Evolutionary conservation across 2,888 invertebrate species (phyloP).

Genomic region (Loripinus fragilis): DNA sequence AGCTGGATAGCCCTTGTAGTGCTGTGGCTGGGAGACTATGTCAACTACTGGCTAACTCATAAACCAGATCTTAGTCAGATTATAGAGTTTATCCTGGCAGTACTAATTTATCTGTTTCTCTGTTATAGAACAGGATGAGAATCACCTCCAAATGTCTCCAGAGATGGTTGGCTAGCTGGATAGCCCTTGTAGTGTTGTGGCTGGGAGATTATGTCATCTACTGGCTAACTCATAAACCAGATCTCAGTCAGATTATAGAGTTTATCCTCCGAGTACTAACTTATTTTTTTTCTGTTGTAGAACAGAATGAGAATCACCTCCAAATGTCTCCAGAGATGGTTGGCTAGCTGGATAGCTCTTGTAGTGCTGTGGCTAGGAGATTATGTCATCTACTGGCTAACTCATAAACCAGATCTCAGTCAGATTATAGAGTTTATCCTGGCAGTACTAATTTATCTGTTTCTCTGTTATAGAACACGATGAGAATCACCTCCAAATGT

Average conservation of each 20-base stretch:
- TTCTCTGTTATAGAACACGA: conserved; percentile 81
- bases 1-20: conserved; percentile 81
- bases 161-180: conserved; percentile 83
- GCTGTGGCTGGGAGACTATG: conserved; percentile 81
- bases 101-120: no score
- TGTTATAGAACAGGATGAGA: conserved; percentile 81
- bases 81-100: conserved; percentile 81
- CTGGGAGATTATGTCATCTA: conserved; percentile 81
- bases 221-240: conserved; percentile 82
- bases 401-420: conserved; percentile 76
- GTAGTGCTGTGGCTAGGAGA: conserved; percentile 81
- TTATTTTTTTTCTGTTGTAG: no score
- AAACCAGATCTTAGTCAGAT: conserved; percentile 79
- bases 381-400: conserved; percentile 83
- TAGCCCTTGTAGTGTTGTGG: conserved; percentile 81
- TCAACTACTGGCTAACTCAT: conserved; percentile 83
- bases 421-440: conserved; percentile 82
- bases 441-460: conserved; percentile 79
- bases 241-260: conserved; percentile 79
- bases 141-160: conserved; percentile 83
- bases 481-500: conserved; percentile 81
- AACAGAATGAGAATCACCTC: conserved; percentile 82
- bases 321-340: conserved; percentile 83
- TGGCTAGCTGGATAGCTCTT: conserved; percentile 81
- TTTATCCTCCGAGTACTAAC: conserved; percentile 81